Evolutionary conservation across 2,113 vertebrate species (phyloP).

Genomic region (Calyptomena viridis): DNA sequence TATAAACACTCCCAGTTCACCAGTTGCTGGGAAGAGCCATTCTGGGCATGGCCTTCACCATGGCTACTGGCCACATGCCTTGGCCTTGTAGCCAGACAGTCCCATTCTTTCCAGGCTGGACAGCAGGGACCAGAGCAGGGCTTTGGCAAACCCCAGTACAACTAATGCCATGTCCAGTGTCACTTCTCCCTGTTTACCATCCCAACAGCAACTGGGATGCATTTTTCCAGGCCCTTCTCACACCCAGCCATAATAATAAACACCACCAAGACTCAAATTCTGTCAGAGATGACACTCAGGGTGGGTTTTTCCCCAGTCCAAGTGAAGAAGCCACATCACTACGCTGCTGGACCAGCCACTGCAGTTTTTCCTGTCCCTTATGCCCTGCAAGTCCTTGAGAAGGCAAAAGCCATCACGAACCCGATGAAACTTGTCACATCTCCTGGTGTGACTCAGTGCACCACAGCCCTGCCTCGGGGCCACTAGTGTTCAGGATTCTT

Average conservation of each 20-base stretch:
- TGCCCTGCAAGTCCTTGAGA: background rate
- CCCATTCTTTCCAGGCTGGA: background rate
- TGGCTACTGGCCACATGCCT: background rate
- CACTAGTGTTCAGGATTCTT: background rate
- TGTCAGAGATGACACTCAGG: background rate
- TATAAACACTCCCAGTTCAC: background rate
- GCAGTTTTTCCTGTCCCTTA: background rate
- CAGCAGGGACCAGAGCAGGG: background rate
- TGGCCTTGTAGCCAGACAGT: background rate
- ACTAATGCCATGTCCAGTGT: accelerated
- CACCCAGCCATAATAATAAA: background rate
- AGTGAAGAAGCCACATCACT: background rate
- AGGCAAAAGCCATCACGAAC: background rate
- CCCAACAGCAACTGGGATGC: background rate
- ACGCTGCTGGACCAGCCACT: background rate
- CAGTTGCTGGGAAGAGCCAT: background rate
- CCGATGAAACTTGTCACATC: background rate
- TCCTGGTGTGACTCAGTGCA: background rate
- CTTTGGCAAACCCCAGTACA: background rate
- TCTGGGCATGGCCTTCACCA: background rate
- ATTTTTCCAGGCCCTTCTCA: background rate
- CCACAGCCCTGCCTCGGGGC: background rate
- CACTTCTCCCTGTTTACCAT: background rate
- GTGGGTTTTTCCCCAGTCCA: background rate
- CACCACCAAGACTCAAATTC: background rate